phyloP scores from a whole-genome alignment of 2,797 vertebrate species.

The Echiichthys vipera region DNA sequence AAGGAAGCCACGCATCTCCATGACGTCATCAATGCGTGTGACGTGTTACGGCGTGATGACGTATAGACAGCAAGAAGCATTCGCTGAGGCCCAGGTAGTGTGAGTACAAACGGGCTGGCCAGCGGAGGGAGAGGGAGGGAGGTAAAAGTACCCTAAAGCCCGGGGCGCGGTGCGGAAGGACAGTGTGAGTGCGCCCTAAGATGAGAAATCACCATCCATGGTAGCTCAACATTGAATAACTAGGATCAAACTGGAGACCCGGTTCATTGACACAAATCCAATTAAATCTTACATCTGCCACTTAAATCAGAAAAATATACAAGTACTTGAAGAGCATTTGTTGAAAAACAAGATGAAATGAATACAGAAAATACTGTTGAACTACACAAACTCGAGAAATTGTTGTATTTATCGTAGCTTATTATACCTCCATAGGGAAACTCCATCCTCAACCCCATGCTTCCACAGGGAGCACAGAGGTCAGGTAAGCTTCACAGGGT shows the following conservation, averaged over 20 bases:
- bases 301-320: neutral
- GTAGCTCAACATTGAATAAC: neutral
- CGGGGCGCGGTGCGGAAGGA: no score
- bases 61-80: no score
- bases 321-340: neutral
- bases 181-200: no score
- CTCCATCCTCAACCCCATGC: neutral
- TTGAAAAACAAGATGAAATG: neutral
- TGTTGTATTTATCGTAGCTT: neutral
- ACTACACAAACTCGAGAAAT: neutral
- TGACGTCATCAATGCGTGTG: no score
- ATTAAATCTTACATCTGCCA: neutral
- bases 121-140: no score
- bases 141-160: no score
- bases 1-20: no score
- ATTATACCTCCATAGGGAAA: conserved; percentile 8
- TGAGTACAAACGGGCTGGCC: no score
- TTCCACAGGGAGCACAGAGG: conserved; percentile 20
- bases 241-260: neutral
- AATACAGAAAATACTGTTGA: neutral
- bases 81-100: no score
- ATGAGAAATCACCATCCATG: neutral
- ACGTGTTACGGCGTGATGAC: no score
- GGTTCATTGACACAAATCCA: neutral
- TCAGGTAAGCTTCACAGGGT: conserved; percentile 32